Conservation (phyloP, 2,888 invertebrate species). For the Ormyrus rosae region DNA sequence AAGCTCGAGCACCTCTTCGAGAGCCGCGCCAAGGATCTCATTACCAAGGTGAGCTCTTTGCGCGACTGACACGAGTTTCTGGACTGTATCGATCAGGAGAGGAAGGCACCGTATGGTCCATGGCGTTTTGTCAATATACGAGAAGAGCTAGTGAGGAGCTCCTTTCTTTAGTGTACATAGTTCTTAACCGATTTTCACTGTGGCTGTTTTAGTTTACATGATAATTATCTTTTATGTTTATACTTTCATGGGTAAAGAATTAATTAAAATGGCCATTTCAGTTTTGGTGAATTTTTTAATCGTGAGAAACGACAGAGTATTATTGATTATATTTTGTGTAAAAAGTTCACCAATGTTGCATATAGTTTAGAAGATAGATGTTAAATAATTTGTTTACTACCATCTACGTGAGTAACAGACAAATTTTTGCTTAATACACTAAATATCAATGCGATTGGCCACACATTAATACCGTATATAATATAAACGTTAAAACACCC, state of each 20-base stretch:
- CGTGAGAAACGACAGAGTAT: not conserved
- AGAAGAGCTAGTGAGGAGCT: slow-evolving; percentile 10
- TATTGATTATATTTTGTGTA: not conserved
- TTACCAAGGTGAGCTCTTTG: slow-evolving; percentile 86
- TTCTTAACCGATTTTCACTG: slow-evolving; percentile 12
- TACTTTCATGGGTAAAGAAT: not conserved
- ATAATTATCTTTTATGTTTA: not conserved
- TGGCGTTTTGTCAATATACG: not conserved
- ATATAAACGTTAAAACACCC: slow-evolving; percentile 17
- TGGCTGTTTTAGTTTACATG: slow-evolving; percentile 10
- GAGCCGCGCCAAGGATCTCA: slow-evolving; percentile 95
- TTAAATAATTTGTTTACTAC: slow-evolving; percentile 28
- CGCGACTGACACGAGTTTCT: too few species aligned
- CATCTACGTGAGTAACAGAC: slow-evolving; percentile 48
- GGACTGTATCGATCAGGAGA: too few species aligned
- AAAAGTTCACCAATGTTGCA: too few species aligned
- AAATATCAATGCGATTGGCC: slow-evolving; percentile 42
- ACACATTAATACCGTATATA: slow-evolving; percentile 48
- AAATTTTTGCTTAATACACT: slow-evolving; percentile 53
- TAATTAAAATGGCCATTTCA: slow-evolving; percentile 14
- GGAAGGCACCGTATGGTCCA: too few species aligned
- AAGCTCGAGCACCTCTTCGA: slow-evolving; percentile 98
- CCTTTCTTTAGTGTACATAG: slow-evolving; percentile 38
- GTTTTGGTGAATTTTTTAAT: slow-evolving; percentile 26
- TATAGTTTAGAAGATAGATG: not conserved